Conservation (phyloP, 1,140 invertebrate genomes). For the Bombus pyrosoma region DNA sequence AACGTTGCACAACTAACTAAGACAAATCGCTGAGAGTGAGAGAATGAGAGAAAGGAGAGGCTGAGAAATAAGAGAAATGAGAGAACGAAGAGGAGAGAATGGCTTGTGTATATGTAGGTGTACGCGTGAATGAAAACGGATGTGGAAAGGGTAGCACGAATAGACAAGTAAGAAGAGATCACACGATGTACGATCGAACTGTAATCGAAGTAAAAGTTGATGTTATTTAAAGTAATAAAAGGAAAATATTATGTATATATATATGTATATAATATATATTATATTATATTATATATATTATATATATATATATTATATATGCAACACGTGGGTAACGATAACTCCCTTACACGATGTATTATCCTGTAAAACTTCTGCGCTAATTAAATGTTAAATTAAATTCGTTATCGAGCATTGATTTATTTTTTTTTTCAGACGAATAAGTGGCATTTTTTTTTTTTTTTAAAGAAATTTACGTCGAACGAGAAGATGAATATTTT, state of each 20-base stretch:
- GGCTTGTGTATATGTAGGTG: background rate
- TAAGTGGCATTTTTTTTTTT: background rate
- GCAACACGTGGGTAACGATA: conserved; percentile 7
- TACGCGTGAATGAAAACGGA: conserved; percentile 11
- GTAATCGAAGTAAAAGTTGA: conserved; percentile 80
- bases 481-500: background rate
- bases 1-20: conserved; percentile 77
- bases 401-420: background rate
- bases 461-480: background rate
- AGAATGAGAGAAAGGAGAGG: conserved; percentile 44
- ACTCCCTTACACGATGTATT: conserved; percentile 2
- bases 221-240: conserved; percentile 81
- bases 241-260: conserved; percentile 62
- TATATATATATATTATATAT: background rate
- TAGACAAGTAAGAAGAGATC: conserved; percentile 47
- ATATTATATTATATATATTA: background rate
- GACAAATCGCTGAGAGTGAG: conserved; percentile 56
- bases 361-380: conserved; percentile 6
- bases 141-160: background rate
- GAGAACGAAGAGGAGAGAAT: conserved; percentile 8
- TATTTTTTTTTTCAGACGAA: conserved; percentile 2
- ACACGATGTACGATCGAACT: conserved; percentile 76
- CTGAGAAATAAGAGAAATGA: conserved; percentile 2
- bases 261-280: background rate
- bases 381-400: conserved; percentile 15